A percentile compares a stretch with the other conserved stretches of the same genome.
Evolutionary conservation across 2,797 vertebrate species (phyloP).

Genomic region (Myiotriccus ornatus): DNA sequence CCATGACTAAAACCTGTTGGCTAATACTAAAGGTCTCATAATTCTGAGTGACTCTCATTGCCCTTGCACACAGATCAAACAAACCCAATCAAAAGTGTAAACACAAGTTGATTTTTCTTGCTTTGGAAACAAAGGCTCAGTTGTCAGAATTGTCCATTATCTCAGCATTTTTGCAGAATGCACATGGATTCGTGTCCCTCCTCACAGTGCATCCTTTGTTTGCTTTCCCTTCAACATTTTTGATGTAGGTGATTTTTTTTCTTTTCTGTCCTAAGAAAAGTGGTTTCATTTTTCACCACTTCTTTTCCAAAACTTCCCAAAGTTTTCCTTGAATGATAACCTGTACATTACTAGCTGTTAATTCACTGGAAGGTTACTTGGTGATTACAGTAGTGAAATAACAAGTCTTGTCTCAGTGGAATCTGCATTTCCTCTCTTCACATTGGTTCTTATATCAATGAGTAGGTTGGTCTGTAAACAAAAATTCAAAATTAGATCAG

Average conservation of each 20-base stretch:
- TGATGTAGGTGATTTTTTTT: neutral
- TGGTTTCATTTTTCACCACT: constrained; percentile 18
- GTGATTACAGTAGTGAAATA: neutral
- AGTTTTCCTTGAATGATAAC: neutral
- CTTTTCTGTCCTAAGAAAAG: neutral
- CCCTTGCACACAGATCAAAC: neutral
- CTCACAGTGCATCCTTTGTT: neutral
- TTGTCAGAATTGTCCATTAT: neutral
- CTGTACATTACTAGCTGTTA: neutral
- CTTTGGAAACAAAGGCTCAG: neutral
- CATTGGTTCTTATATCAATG: neutral
- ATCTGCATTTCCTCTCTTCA: neutral
- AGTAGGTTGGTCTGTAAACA: neutral
- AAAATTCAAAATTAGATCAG: neutral
- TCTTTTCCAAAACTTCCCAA: neutral
- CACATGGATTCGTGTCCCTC: neutral
- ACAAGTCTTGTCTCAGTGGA: too few species aligned
- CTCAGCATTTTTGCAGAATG: neutral
- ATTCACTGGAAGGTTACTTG: neutral
- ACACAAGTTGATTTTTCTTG: neutral
- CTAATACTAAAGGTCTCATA: neutral
- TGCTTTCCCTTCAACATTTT: constrained; percentile 15
- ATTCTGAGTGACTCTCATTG: neutral
- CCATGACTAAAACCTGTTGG: neutral
- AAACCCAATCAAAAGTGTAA: neutral